Evolutionary conservation across 2,888 invertebrate species (phyloP).

Genomic region (Dasypogon diadema): DNA sequence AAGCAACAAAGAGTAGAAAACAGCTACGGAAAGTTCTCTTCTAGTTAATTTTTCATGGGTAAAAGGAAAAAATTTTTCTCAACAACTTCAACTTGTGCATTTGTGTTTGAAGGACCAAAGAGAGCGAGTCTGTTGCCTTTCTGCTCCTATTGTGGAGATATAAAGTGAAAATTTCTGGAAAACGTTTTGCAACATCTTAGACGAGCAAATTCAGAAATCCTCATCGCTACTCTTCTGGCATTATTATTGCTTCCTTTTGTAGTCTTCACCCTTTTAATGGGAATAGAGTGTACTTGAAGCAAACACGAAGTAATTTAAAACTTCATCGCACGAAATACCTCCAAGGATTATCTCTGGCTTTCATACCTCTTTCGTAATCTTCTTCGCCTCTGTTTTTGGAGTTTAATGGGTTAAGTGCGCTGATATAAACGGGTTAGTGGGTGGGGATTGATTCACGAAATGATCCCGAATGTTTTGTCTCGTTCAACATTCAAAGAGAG

Average conservation of each 20-base stretch:
- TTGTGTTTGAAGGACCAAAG: conserved; percentile 1
- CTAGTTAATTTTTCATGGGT: conserved; percentile 37
- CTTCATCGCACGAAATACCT: conserved; percentile 35
- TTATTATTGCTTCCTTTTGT: conserved; percentile 20
- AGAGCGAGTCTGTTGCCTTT: conserved; percentile 2
- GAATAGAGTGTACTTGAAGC: conserved; percentile 32
- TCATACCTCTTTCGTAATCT: conserved; percentile 8
- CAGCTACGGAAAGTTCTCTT: conserved; percentile 21
- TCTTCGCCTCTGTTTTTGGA: conserved; percentile 15
- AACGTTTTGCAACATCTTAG: conserved; percentile 33
- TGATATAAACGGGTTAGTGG: background rate
- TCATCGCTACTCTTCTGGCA: conserved; percentile 3
- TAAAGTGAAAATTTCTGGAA: conserved; percentile 14
- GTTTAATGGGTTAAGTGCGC: conserved; percentile 2
- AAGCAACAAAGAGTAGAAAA: conserved; percentile 22
- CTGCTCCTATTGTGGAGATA: conserved; percentile 3
- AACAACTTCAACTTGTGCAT: conserved; percentile 24
- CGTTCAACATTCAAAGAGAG: conserved; percentile 11
- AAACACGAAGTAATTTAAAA: conserved; percentile 42
- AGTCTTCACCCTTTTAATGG: background rate
- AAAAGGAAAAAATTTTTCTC: background rate
- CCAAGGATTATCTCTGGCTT: conserved; percentile 4
- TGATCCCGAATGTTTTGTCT: conserved; percentile 19
- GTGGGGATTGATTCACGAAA: conserved; percentile 6
- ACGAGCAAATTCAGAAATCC: conserved; percentile 17